A percentile compares a stretch with the other conserved stretches of the same genome.
These are phyloP conservation scores for Anniella stebbinsi DNA, from an alignment of 2,797 vertebrate genomes.

Conservation along the genomic window DNA sequence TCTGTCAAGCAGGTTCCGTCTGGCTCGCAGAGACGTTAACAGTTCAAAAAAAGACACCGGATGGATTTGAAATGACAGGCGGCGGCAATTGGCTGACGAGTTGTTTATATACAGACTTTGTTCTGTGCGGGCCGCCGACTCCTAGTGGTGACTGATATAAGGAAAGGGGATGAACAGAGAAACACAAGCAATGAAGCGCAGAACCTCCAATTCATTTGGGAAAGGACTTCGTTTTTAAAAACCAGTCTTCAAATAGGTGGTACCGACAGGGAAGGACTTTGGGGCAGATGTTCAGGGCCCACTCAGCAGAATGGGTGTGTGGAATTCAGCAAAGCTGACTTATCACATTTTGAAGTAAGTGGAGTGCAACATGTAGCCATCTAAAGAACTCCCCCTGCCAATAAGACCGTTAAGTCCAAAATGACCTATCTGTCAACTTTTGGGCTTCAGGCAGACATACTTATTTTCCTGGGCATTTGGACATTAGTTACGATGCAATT, in stretches of 20 bases:
- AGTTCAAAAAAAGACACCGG: background rate
- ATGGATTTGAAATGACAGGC: slow-evolving; percentile 21
- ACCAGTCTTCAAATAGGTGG: background rate
- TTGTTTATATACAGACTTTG: background rate
- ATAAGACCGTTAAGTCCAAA: too few species aligned
- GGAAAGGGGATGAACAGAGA: background rate
- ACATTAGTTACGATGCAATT: too few species aligned
- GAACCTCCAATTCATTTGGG: too few species aligned
- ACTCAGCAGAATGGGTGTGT: too few species aligned
- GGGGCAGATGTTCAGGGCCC: background rate
- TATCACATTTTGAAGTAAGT: background rate
- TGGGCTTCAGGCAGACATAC: too few species aligned
- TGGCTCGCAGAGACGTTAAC: background rate
- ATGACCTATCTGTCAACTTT: too few species aligned
- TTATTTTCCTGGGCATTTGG: too few species aligned
- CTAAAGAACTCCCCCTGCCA: too few species aligned
- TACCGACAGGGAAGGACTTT: background rate
- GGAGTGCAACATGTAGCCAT: background rate
- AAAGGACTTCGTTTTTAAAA: background rate
- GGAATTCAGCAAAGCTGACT: background rate
- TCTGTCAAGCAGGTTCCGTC: background rate
- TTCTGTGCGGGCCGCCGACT: background rate
- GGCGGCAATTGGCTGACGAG: slow-evolving; percentile 20
- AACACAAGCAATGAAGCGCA: background rate
- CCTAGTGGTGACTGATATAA: background rate